Evolutionary conservation across 2,888 invertebrate species (phyloP), one percentile per base, ranked within the genome.

Genomic region (Andrena bucephala): DNA sequence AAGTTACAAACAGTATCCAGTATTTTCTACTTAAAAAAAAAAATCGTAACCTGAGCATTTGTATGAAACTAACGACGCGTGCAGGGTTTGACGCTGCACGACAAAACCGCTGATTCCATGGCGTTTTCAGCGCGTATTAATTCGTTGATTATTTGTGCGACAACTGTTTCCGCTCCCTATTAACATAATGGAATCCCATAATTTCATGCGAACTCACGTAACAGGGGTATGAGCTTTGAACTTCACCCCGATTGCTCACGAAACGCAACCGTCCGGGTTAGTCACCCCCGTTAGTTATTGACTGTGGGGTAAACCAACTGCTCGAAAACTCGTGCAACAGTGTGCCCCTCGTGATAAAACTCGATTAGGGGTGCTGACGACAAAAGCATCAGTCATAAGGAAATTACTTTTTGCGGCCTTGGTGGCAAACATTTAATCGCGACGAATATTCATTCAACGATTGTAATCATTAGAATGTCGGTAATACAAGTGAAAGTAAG

Each of bases 231-330:
- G 31, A 57, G 24, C 54, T 48, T 73, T 27, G 52, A 70, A 83
- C 66, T 83, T 59, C 60, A 62, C 60, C 70, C 73, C 54, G 62
- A 67, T 70, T 72, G 31, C 33, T 71, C 83, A 42, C 65, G 68
- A 75, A 78, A 83, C 67, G 54, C 59, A 71, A 70, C 42, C 70
- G 33, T 57, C 6, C 50, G 42, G 84, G 84, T 84, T 84, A 77
- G 24, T 84, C 68, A 84, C 80, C 68, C 71, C 52, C 24, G 31
- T 48, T 13, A 60, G 24, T 42, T 73, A 80, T 77, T 36, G 70
- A 74, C 73, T 72, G 13, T 6, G n/a, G 42, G 50, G 60, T 69
- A 52, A 77, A 79, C 67, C 57, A 16, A 20, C 20, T 20, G 20
- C 20, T 48, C 54, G 60, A 84, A 84, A 84, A 84, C 79, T 59